Conservation (phyloP, 1,140 invertebrate species). For the Uloborus diversus region DNA sequence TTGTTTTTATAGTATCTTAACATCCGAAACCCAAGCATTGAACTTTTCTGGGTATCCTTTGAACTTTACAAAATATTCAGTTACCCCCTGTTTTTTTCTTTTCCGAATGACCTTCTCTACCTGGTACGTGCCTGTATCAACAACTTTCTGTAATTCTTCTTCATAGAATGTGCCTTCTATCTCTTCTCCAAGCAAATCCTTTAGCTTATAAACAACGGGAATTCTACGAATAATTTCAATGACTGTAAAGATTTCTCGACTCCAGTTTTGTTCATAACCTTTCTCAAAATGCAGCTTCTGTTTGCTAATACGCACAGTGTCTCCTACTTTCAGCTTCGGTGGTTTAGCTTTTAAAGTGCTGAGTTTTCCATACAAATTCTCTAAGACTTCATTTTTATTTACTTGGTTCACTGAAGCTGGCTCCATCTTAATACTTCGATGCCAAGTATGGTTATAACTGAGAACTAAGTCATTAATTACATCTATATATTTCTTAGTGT, state of each 20-base stretch:
- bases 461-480: not conserved
- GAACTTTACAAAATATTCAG: not conserved
- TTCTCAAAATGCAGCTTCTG: not conserved
- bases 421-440: not conserved
- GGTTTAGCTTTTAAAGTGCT: not conserved
- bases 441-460: not conserved
- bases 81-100: not conserved
- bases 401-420: not conserved
- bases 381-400: not conserved
- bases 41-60: not conserved
- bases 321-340: not conserved
- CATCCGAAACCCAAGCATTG: not conserved
- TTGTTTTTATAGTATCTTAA: not conserved
- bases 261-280: not conserved
- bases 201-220: not conserved
- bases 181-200: not conserved
- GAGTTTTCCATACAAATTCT: not conserved
- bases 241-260: not conserved
- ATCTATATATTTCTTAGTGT: not conserved
- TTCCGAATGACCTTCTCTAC: not conserved
- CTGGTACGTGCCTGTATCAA: not conserved
- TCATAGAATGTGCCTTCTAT: constrained; percentile 1
- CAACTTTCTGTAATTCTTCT: not conserved
- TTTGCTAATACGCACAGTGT: not conserved
- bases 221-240: not conserved